These are phyloP conservation scores for Electrophaes corylata DNA, from an alignment of 2,888 invertebrate species.

Conservation along the genomic window DNA sequence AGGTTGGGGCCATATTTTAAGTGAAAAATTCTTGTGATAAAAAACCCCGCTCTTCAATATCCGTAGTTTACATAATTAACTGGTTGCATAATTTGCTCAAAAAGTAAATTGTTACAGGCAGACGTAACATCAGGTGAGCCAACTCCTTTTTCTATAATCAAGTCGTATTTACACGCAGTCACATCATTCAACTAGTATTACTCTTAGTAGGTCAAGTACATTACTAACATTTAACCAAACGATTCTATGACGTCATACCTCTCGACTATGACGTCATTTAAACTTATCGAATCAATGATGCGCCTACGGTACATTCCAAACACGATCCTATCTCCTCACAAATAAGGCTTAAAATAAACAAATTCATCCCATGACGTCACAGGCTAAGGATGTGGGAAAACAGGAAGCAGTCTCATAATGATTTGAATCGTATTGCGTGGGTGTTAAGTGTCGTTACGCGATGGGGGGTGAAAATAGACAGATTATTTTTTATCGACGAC, in stretches of 20 bases:
- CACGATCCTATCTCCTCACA: not conserved
- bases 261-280: conserved; percentile 8
- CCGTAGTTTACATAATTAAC: too few species aligned
- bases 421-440: conserved; percentile 5
- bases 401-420: not conserved
- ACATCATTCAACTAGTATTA: not conserved
- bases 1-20: too few species aligned
- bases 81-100: too few species aligned
- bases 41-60: too few species aligned
- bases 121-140: too few species aligned
- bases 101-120: too few species aligned
- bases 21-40: too few species aligned
- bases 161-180: too few species aligned
- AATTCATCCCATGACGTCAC: conserved; percentile 10
- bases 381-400: not conserved
- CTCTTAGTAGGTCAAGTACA: conserved; percentile 1
- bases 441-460: not conserved
- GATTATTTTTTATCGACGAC: conserved; percentile 9
- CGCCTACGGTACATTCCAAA: conserved; percentile 1
- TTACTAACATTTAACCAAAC: not conserved
- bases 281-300: conserved; percentile 7
- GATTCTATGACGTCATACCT: conserved; percentile 3
- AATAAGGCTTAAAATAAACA: conserved; percentile 6
- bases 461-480: conserved; percentile 3
- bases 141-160: too few species aligned